Base-by-base conservation (phyloP, 2,113 vertebrate species). In the Podilymbus podiceps region DNA sequence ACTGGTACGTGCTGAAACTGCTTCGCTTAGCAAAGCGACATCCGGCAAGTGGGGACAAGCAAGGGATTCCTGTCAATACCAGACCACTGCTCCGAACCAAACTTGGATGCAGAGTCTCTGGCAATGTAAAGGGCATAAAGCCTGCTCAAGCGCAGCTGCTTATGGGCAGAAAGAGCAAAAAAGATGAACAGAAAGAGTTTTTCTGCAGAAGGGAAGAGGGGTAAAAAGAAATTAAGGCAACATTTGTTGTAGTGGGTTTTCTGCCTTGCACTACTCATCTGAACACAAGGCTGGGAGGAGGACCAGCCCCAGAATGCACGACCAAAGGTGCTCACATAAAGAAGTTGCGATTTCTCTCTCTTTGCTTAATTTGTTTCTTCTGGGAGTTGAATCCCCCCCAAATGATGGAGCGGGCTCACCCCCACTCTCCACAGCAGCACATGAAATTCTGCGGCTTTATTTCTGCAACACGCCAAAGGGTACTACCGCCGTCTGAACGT, bases 21-120 rank as follows among this genome's bases (percentile, higher is more conserved):
- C 23, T 47, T 18, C 11, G 10, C 3, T 0, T 10, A 40, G 16
- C 52, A 62, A 80, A 84, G 28, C 11, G 11, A n/a, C 12, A 27
- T 6, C 2, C 0, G 2, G 42, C 0, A 2, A 59, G 46, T 6
- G 13, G n/a, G 23, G 23, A 64, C 2, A 7, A 24, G n/a, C 35
- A 55, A 52, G 11, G 27, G 20, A 22, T 23, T 28, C 40, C 55
- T 23, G 69, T 23, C n/a, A 33, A 33, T 8, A 46, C 8, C 22
- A 16, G 19, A 8, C 4, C 24, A 17, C 49, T 82, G 49, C 82
- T 75, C 59, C 24, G 44, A 40, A 46, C 44, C 30, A 19, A 52
- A 38, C 44, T 3, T 38, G 49, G 75, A 77, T 13, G 31, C 9
- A 59, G 20, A 73, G 44, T 21, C 71, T 19, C 14, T 13, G 27